These are phyloP conservation scores for Vulpes vulpes DNA, from an alignment of 2,113 vertebrate genomes.

Conservation along the genomic window DNA sequence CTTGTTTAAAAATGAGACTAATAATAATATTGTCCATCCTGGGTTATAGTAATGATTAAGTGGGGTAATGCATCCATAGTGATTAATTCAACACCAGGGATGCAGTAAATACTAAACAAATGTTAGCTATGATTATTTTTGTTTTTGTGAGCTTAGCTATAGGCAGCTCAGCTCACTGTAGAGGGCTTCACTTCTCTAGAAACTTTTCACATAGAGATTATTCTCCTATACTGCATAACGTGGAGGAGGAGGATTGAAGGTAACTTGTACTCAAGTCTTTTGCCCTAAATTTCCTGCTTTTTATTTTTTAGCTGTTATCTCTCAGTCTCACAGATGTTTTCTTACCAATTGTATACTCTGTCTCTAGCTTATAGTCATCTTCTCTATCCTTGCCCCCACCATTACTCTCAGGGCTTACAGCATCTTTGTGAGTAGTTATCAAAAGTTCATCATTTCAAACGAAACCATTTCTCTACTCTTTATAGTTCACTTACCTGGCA, in stretches of 20 bases:
- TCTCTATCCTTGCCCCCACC: not conserved
- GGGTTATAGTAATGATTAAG: not conserved
- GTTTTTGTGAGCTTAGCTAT: not conserved
- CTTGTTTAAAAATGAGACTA: not conserved
- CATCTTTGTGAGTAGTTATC: not conserved
- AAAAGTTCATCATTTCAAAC: not conserved
- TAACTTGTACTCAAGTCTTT: not conserved
- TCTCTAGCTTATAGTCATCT: not conserved
- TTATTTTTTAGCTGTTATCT: not conserved
- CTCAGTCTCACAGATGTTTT: not conserved
- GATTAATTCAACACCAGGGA: not conserved
- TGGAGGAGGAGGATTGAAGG: not conserved
- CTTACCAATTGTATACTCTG: accelerated
- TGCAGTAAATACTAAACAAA: not conserved
- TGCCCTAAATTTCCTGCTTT: not conserved
- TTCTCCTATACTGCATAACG: not conserved
- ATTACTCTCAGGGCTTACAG: not conserved
- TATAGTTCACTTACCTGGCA: not conserved
- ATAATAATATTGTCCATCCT: not conserved
- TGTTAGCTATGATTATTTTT: not conserved
- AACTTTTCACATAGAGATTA: not conserved
- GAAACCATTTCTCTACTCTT: not conserved
- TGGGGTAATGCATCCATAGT: not conserved
- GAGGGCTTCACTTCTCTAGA: not conserved
- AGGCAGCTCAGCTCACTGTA: not conserved